phyloP scores from a whole-genome alignment of 2,113 vertebrate species.

The Xenopus laevis region DNA sequence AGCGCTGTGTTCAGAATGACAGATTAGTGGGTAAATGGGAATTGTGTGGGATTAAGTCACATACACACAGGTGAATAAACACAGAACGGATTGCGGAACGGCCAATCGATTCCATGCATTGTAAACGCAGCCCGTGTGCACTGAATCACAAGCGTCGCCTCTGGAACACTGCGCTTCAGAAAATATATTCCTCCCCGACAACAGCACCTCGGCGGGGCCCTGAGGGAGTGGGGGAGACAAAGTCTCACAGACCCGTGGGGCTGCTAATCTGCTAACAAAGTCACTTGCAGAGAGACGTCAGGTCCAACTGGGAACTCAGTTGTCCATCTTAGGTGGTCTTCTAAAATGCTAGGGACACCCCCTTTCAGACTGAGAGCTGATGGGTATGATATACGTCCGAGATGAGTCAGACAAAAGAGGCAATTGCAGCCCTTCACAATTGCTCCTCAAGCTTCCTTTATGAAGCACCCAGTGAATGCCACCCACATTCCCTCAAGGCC shows the following conservation, averaged over 20 bases:
- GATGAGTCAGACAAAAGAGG: constrained; percentile 25
- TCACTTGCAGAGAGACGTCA: constrained; percentile 1
- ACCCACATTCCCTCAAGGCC: constrained; percentile 29
- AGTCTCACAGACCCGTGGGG: background rate
- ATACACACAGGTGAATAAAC: constrained; percentile 12
- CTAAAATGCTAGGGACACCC: background rate
- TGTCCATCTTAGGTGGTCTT: constrained; percentile 28
- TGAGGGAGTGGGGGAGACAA: background rate
- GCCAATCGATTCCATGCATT: constrained; percentile 43
- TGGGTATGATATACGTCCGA: constrained; percentile 17
- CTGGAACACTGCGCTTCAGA: constrained; percentile 30
- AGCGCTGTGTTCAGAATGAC: too few relatives aligned
- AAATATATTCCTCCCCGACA: constrained; percentile 36
- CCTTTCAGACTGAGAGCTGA: constrained; percentile 11
- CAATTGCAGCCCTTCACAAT: background rate
- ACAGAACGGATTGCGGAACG: background rate
- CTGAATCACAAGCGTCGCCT: constrained; percentile 19
- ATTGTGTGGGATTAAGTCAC: too few relatives aligned
- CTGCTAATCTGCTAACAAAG: constrained; percentile 39
- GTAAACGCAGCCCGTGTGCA: constrained; percentile 22
- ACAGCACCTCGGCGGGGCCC: background rate
- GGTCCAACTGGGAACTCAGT: background rate
- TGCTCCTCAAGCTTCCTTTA: constrained; percentile 3
- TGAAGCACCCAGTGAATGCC: background rate
- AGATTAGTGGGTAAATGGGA: background rate